Base-by-base conservation (phyloP, 2,888 invertebrate genomes). In the Helicoverpa assulta region DNA sequence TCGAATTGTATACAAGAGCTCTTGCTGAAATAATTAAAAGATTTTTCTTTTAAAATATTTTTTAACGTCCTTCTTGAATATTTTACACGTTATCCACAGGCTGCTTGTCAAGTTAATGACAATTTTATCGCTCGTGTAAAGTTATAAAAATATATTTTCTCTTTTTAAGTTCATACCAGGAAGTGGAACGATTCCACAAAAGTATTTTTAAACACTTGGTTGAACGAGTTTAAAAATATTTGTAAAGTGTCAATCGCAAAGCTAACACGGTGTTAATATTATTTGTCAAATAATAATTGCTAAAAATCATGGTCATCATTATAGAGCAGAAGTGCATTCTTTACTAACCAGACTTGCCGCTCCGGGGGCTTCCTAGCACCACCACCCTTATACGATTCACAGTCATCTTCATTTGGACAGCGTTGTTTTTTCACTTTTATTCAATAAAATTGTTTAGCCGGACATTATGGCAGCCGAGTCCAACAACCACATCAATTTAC, bases 301-400 rank as follows among this genome's bases (percentile, higher is more conserved):
- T 66, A 40, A 56, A 75, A 70, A 63, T 47, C 29, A 52, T 64
- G 26, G 5, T 53, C 10, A 52, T 51, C 19, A 18, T 18, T 59
- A 40, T 7, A 21, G 56, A 70, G 67, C 19, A 56, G 60, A 66
- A 64, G 56, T 37, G 52, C 29, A 70, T 71, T 59, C 33, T 55
- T 37, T 91, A 95, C 96, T 96, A 93, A 98, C 98, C 98, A 93
- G 97, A 97, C 95, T 98, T 98, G 89, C 97, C 98, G 91, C 97
- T 97, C 89, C 97, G 96, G 88, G 97, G 96, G 91, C 97, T 97
- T 89, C 98, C 98, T 91, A 97, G 96, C 92, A 98, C 97, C 95
- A 97, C 98, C 93, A 97, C 97, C 96, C 97, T 96, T 94, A 98
- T 97, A 93, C 97, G 97, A 95, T 97, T 97, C 92, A 97, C 97